Percentiles rank a stretch among this genome's conserved stretches.
These are phyloP conservation scores for Dexiosoma caninum DNA, from an alignment of 2,888 invertebrate species.

Conservation along the genomic window DNA sequence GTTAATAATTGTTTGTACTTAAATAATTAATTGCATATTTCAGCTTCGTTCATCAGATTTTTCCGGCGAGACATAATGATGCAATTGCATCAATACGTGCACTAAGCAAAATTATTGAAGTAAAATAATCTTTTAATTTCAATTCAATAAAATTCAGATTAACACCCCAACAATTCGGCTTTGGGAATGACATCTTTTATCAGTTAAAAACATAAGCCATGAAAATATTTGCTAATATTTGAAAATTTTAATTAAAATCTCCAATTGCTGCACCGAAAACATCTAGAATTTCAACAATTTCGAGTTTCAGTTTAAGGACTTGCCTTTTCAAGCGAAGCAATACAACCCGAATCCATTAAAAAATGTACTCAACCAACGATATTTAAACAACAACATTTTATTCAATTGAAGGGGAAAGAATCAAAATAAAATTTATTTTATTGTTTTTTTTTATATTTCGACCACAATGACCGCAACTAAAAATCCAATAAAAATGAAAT, in stretches of 20 bases:
- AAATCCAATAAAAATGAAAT: constrained; percentile 68
- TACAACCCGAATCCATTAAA: not conserved
- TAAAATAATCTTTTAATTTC: not conserved
- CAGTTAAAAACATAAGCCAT: no score
- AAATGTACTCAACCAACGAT: not conserved
- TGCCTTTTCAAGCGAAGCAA: not conserved
- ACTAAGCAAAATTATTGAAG: constrained; percentile 30
- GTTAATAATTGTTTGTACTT: constrained; percentile 7
- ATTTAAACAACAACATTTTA: constrained; percentile 70
- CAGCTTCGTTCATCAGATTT: constrained; percentile 26
- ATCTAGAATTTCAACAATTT: no score
- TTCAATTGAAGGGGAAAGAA: constrained; percentile 74
- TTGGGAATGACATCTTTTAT: not conserved
- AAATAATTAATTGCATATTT: not conserved
- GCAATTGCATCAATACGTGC: constrained; percentile 40
- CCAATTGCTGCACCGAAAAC: no score
- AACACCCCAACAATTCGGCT: not conserved
- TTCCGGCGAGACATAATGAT: constrained; percentile 45
- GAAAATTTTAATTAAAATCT: no score
- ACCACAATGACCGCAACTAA: constrained; percentile 68
- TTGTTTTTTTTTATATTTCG: constrained; percentile 49
- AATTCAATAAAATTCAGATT: constrained; percentile 16
- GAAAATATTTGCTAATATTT: no score
- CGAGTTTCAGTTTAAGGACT: no score
- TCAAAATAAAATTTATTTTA: constrained; percentile 73